These are phyloP conservation scores for Erebia epiphron DNA, from an alignment of 2,888 invertebrate species.

Conservation along the genomic window DNA sequence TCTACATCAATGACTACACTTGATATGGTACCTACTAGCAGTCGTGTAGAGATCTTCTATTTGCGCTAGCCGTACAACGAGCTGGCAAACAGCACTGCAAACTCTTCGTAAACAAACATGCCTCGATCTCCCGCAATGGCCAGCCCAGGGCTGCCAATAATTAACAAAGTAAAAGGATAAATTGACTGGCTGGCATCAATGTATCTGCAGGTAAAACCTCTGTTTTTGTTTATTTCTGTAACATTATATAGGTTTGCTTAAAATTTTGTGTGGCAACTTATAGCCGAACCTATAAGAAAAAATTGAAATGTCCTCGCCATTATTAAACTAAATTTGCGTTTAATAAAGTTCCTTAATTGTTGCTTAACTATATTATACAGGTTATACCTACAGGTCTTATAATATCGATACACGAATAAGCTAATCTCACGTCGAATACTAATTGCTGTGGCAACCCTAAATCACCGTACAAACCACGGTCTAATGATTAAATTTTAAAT, in stretches of 20 bases:
- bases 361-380: too few species aligned
- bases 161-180: background rate
- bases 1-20: background rate
- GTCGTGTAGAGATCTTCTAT: slow-evolving; percentile 5
- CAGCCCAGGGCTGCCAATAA: slow-evolving; percentile 6
- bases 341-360: too few species aligned
- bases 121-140: slow-evolving; percentile 47
- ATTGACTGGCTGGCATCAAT: too few species aligned
- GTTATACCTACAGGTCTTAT: too few species aligned
- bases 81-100: slow-evolving; percentile 66
- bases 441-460: background rate
- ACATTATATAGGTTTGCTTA: too few species aligned
- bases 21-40: background rate
- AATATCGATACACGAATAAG: too few species aligned
- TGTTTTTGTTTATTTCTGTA: too few species aligned
- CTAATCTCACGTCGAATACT: background rate
- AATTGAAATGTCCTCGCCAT: too few species aligned
- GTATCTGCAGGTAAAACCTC: too few species aligned
- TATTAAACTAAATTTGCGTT: too few species aligned
- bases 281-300: too few species aligned
- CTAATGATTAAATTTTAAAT: slow-evolving; percentile 17
- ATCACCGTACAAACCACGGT: background rate
- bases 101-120: slow-evolving; percentile 64
- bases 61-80: slow-evolving; percentile 46
- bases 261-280: too few species aligned